Conservation (phyloP, 2,888 invertebrate species). For the Teinopalpus imperialis region DNA sequence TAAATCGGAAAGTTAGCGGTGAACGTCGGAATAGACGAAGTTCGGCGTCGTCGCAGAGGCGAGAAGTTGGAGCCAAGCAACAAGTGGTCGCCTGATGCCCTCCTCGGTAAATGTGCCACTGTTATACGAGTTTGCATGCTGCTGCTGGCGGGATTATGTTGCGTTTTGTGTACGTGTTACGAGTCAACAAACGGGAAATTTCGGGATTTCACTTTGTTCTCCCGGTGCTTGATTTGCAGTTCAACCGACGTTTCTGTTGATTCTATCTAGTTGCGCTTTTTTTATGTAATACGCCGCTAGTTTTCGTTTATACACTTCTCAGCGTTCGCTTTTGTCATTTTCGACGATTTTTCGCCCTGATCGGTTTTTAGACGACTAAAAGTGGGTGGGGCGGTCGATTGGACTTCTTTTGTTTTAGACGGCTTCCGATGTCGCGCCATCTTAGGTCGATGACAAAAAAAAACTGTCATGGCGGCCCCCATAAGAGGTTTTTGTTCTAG, state of each 20-base stretch:
- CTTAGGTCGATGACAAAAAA: slow-evolving; percentile 71
- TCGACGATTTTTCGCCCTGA: slow-evolving; percentile 31
- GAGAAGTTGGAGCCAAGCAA: slow-evolving; percentile 68
- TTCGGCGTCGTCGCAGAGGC: slow-evolving; percentile 43
- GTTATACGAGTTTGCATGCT: slow-evolving; percentile 76
- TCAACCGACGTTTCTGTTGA: slow-evolving; percentile 36
- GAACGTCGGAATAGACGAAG: slow-evolving; percentile 51
- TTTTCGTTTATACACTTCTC: slow-evolving; percentile 21
- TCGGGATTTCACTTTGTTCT: slow-evolving; percentile 49
- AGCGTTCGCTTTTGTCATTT: slow-evolving; percentile 36
- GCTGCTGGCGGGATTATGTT: slow-evolving; percentile 64
- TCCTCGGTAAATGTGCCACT: slow-evolving; percentile 75
- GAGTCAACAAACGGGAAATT: slow-evolving; percentile 43
- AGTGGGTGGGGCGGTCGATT: slow-evolving; percentile 61
- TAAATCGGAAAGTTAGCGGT: slow-evolving; percentile 31
- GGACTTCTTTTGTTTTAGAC: slow-evolving; percentile 75
- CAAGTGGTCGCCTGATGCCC: slow-evolving; percentile 76
- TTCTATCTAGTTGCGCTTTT: slow-evolving; percentile 33
- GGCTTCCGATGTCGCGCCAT: slow-evolving; percentile 67
- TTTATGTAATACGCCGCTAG: slow-evolving; percentile 22
- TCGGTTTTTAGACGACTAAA: slow-evolving; percentile 28
- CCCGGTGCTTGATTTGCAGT: slow-evolving; percentile 51
- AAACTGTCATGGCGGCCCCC: slow-evolving; percentile 75
- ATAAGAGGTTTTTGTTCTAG: slow-evolving; percentile 35
- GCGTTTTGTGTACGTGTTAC: slow-evolving; percentile 46